phyloP scores from a whole-genome alignment of 2,113 vertebrate species.

The Lathamus discolor region DNA sequence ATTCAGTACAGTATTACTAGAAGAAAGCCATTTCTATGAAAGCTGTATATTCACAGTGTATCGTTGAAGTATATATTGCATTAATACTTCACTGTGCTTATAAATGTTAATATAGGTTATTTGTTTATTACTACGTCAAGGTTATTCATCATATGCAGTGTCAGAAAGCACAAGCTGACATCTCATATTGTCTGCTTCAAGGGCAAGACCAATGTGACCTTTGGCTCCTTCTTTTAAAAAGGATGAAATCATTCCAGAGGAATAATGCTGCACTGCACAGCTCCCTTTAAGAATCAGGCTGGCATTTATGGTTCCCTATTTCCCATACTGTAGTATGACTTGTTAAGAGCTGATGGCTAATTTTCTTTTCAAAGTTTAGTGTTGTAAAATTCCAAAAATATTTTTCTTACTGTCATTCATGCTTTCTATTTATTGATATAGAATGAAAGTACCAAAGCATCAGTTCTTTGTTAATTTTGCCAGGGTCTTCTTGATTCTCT shows the following conservation, averaged over 20 bases:
- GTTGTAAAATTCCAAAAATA: background rate
- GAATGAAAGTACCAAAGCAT: background rate
- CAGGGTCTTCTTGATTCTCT: background rate
- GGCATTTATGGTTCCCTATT: slow-evolving; percentile 26
- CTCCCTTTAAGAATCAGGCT: slow-evolving; percentile 48
- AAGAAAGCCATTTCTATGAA: slow-evolving; percentile 7
- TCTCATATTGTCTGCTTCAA: slow-evolving; percentile 71
- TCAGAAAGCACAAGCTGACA: slow-evolving; percentile 72
- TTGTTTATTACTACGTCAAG: slow-evolving; percentile 66
- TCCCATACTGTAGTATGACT: background rate
- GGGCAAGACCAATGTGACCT: slow-evolving; percentile 71
- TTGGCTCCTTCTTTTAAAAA: slow-evolving; percentile 67
- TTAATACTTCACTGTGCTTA: slow-evolving; percentile 2
- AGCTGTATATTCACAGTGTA: background rate
- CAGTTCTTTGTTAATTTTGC: background rate
- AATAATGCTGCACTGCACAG: slow-evolving; percentile 34
- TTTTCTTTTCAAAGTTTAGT: background rate
- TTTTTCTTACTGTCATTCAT: background rate
- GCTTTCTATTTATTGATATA: background rate
- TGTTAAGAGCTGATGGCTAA: slow-evolving; percentile 45
- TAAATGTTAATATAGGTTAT: slow-evolving; percentile 38
- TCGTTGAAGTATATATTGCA: background rate
- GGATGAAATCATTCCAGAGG: slow-evolving; percentile 61
- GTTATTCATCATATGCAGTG: slow-evolving; percentile 67
- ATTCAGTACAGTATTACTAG: background rate